Evolutionary conservation across 1,140 invertebrate species (phyloP), one percentile per base, ranked within the genome.

Genomic region (Drosophila persimilis): DNA sequence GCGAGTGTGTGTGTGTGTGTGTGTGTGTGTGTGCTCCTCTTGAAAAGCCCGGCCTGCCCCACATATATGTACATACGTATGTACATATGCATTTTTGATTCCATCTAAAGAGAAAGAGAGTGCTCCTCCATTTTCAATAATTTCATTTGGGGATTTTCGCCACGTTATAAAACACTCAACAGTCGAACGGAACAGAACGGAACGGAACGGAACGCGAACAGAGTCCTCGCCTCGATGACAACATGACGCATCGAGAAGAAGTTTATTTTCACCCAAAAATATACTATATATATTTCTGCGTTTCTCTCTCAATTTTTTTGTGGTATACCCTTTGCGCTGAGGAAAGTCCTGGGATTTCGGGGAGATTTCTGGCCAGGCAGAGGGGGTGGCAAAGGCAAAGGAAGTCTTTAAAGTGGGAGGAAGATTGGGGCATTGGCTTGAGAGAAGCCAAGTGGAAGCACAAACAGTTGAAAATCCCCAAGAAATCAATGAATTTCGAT

Each of bases 91-190:
- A 13, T 63, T 65, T 73, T 75, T 51, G 44, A 72, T 72, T 59
- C 47, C 48, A 52, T 48, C 67, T 53, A 54, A 55, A 26, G 45
- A 41, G 53, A 31, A 31, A 20, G 41, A 52, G 31, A 35, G 48
- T 39, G 35, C 20, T 20, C 50, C 45, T 17, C 13, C 51, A 75
- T 63, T 70, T 70, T 64, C 63, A 78, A 81, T 86, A 86, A 81
- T 86, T 88, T 74, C 77, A 81, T 86, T 84, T 61, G 65, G 24
- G 47, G 59, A 75, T 71, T 78, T 77, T 81, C 78, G 62, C 9
- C 83, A 81, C 73, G 70, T 86, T 86, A 86, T 86, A 81, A 86
- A 86, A 81, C 83, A 88, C 81, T 85, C 77, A 66, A 45, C 81
- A 64, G 66, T 65, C 80, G 64, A 63, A 64, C 35, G 52, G 69